phyloP scores from a whole-genome alignment of 2,113 vertebrate species.

The Oreochromis aureus region DNA sequence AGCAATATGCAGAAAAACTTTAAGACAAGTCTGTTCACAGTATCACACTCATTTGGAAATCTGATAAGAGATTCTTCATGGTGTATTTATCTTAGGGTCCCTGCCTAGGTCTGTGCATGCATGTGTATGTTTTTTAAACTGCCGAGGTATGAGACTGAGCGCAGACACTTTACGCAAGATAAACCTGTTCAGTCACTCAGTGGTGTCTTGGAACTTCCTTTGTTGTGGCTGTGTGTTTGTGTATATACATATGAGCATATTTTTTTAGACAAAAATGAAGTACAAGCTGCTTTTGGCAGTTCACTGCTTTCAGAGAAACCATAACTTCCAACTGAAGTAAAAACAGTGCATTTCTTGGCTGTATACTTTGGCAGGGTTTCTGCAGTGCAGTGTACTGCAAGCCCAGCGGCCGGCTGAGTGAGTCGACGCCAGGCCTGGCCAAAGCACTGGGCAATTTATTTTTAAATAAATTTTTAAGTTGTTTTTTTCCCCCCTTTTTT shows the following conservation, averaged over 20 bases:
- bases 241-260: background rate
- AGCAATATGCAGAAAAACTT: background rate
- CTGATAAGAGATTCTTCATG: background rate
- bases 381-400: background rate
- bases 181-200: slow-evolving; percentile 53
- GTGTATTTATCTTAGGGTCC: background rate
- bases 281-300: background rate
- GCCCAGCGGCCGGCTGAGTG: background rate
- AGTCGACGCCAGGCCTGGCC: background rate
- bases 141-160: background rate
- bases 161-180: slow-evolving; percentile 26
- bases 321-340: background rate
- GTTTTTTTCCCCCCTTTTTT: background rate
- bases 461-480: background rate
- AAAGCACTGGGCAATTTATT: background rate
- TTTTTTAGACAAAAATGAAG: background rate
- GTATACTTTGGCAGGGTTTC: background rate
- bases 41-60: background rate
- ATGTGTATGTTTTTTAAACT: background rate
- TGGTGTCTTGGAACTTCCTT: background rate
- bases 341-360: background rate
- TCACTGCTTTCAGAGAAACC: background rate
- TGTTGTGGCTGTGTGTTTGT: background rate
- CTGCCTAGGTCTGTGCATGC: background rate
- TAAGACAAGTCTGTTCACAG: background rate